Conservation (phyloP, 2,797 vertebrate genomes). For the Sitta carolinensis region DNA sequence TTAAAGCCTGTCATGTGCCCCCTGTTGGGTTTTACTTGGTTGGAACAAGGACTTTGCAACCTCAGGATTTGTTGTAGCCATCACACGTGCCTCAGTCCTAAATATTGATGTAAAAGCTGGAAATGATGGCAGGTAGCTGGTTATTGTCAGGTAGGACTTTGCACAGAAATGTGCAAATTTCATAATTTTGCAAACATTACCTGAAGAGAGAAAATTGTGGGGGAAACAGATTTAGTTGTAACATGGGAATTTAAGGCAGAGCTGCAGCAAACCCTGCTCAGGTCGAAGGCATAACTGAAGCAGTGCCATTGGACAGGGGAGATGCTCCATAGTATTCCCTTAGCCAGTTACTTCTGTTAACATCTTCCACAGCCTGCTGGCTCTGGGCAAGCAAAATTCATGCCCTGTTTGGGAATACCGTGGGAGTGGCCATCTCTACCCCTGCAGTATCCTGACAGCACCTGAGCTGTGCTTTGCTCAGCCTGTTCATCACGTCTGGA, state of each 20-base stretch:
- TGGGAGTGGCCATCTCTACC: neutral
- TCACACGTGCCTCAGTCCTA: neutral
- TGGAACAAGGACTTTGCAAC: neutral
- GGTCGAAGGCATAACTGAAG: neutral
- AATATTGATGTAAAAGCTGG: neutral
- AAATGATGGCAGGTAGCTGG: neutral
- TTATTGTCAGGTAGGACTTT: neutral
- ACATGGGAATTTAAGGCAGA: neutral
- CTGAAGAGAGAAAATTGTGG: neutral
- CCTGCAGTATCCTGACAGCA: neutral
- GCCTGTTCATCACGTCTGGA: neutral
- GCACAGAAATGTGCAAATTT: neutral
- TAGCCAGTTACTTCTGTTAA: neutral
- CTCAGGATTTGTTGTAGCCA: neutral
- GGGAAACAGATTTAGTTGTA: neutral
- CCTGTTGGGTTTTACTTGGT: neutral
- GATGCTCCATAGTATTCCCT: neutral
- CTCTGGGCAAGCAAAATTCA: neutral
- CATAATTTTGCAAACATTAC: neutral
- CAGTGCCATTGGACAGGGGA: accelerated
- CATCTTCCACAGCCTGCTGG: neutral
- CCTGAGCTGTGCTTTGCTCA: accelerated
- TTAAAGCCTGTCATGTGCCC: neutral
- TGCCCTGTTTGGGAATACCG: neutral
- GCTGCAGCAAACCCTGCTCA: neutral